These are phyloP conservation scores for Pseudomyrmex sp. DNA, from an alignment of 1,140 invertebrate genomes.

Conservation along the genomic window DNA sequence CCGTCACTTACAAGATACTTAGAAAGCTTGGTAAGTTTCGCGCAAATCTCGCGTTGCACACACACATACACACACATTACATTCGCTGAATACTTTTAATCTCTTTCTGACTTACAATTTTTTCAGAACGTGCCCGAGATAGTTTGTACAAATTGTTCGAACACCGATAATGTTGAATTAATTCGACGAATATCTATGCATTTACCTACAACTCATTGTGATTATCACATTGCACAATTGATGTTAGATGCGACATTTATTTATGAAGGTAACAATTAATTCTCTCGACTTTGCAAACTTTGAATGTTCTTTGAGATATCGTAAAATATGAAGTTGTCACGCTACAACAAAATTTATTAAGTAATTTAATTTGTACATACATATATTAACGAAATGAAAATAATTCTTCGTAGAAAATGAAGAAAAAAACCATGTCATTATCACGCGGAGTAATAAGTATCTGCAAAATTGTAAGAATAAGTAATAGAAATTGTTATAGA, in stretches of 20 bases:
- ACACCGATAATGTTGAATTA: slow-evolving; percentile 80
- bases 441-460: background rate
- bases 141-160: slow-evolving; percentile 81
- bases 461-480: background rate
- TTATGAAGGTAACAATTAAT: slow-evolving; percentile 67
- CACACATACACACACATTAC: no score
- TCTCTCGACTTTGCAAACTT: background rate
- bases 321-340: background rate
- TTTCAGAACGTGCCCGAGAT: slow-evolving; percentile 75
- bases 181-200: slow-evolving; percentile 76
- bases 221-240: slow-evolving; percentile 80
- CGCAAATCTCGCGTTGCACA: background rate
- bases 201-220: slow-evolving; percentile 78
- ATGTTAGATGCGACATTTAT: slow-evolving; percentile 82
- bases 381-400: slow-evolving; percentile 22
- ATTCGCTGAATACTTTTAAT: background rate
- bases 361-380: slow-evolving; percentile 6
- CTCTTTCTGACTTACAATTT: background rate
- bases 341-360: background rate
- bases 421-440: background rate
- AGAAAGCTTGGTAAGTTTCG: slow-evolving; percentile 88
- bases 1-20: slow-evolving; percentile 90
- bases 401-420: background rate
- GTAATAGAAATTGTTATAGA: slow-evolving; percentile 2
- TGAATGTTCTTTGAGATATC: slow-evolving; percentile 10